A percentile compares a stretch with the other conserved stretches of the same genome.
phyloP scores from a whole-genome alignment of 37 sponge, comb jelly and placozoan genomes.

The Cliona cf. orientalis region DNA sequence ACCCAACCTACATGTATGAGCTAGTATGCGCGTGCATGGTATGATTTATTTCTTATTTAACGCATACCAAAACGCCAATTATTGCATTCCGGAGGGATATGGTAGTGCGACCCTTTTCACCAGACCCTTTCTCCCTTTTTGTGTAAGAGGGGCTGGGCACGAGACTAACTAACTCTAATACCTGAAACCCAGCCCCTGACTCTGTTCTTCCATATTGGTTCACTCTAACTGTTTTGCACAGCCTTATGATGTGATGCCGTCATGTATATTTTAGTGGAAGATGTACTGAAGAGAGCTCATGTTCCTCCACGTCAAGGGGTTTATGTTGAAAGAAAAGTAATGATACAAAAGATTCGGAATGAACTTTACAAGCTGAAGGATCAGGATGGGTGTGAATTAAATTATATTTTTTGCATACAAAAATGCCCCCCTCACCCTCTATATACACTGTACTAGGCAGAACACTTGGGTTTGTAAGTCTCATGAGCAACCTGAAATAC shows the following conservation, averaged over 20 bases:
- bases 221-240: background rate
- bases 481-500: too few species aligned
- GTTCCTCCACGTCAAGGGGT: slow-evolving; percentile 47
- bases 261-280: slow-evolving; percentile 58
- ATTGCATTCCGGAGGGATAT: too few species aligned
- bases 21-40: slow-evolving; percentile 7
- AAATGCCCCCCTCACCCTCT: background rate
- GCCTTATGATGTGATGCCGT: background rate
- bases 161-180: background rate
- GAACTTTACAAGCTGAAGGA: slow-evolving; percentile 51
- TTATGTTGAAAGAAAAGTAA: slow-evolving; percentile 35
- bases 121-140: too few species aligned
- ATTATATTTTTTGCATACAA: too few species aligned
- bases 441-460: background rate
- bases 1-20: background rate
- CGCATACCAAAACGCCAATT: too few species aligned
- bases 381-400: slow-evolving; percentile 24
- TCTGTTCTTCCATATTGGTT: background rate
- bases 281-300: slow-evolving; percentile 53
- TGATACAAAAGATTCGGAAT: slow-evolving; percentile 25
- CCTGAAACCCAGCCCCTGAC: background rate
- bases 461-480: too few species aligned
- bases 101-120: too few species aligned
- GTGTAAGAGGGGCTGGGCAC: too few species aligned
- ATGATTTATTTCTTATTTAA: too few species aligned